Conservation (phyloP, 2,888 invertebrate species). For the Morpho deidamia region DNA sequence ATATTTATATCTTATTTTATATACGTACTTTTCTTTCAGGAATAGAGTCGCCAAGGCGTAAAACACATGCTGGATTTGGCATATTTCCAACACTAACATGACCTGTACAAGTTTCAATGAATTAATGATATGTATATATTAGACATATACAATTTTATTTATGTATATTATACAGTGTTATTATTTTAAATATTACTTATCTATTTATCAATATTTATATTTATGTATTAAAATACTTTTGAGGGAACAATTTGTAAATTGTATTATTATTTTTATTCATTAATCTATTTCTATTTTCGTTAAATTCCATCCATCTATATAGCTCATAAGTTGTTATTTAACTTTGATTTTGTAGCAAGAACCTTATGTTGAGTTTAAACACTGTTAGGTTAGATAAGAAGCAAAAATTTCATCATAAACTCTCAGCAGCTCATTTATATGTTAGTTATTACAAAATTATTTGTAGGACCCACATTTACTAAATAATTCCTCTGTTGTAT, state of each 20-base stretch:
- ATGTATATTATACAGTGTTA: background rate
- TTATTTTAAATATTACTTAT: background rate
- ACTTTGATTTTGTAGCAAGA: too few relatives aligned
- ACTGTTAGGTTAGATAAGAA: too few relatives aligned
- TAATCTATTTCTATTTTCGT: background rate
- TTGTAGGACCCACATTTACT: too few relatives aligned
- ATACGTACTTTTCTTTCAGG: constrained; percentile 17
- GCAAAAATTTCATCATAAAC: too few relatives aligned
- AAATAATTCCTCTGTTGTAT: too few relatives aligned
- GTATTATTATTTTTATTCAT: background rate
- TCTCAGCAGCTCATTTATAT: too few relatives aligned
- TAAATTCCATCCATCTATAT: background rate
- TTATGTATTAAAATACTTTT: too few relatives aligned
- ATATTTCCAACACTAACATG: background rate
- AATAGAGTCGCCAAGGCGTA: constrained; percentile 16
- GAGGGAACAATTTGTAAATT: constrained; percentile 3
- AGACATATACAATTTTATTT: background rate
- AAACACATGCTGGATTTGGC: background rate
- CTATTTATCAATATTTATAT: background rate
- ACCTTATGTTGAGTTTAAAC: too few relatives aligned
- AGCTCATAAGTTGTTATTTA: too few relatives aligned
- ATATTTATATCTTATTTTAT: constrained; percentile 4
- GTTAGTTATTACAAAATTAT: too few relatives aligned
- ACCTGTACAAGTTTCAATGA: background rate
- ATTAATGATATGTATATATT: background rate